Conservation (phyloP, 1,140 invertebrate species). For the Mercenaria mercenaria region DNA sequence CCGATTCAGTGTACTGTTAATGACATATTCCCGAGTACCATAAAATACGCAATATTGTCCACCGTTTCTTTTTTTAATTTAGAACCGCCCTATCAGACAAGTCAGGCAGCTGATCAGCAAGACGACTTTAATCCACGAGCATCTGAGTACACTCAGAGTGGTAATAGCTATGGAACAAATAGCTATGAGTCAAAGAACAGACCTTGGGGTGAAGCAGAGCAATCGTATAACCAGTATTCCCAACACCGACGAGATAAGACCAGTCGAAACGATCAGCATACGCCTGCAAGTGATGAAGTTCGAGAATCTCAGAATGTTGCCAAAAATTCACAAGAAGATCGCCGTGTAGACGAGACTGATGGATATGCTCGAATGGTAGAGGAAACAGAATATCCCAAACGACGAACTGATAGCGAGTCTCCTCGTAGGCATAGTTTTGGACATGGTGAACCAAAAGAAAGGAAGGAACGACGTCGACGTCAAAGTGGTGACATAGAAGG, state of each 20-base stretch:
- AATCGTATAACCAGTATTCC: conserved; percentile 11
- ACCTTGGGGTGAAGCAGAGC: conserved; percentile 20
- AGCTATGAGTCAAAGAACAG: not conserved
- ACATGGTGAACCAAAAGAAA: conserved; percentile 26
- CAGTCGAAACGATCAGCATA: not conserved
- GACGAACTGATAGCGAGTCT: conserved; percentile 10
- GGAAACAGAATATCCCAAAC: not conserved
- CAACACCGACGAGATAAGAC: not conserved
- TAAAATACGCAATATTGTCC: too few relatives aligned
- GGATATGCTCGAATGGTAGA: not conserved
- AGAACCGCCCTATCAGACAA: not conserved
- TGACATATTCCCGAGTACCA: too few relatives aligned
- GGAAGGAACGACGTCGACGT: conserved; percentile 42
- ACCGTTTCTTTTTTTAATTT: too few relatives aligned
- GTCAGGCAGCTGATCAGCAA: not conserved
- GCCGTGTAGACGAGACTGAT: not conserved
- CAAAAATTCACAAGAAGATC: not conserved
- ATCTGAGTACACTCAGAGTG: not conserved
- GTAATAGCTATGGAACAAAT: not conserved
- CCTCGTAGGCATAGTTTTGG: conserved; percentile 42
- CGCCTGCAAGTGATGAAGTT: not conserved
- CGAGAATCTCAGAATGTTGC: not conserved
- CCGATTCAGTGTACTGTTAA: too few relatives aligned
- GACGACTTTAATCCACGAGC: conserved; percentile 62
- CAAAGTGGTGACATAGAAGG: conserved; percentile 62